These are phyloP conservation scores for Tholera decimalis DNA, from an alignment of 2,888 invertebrate species.

Conservation along the genomic window DNA sequence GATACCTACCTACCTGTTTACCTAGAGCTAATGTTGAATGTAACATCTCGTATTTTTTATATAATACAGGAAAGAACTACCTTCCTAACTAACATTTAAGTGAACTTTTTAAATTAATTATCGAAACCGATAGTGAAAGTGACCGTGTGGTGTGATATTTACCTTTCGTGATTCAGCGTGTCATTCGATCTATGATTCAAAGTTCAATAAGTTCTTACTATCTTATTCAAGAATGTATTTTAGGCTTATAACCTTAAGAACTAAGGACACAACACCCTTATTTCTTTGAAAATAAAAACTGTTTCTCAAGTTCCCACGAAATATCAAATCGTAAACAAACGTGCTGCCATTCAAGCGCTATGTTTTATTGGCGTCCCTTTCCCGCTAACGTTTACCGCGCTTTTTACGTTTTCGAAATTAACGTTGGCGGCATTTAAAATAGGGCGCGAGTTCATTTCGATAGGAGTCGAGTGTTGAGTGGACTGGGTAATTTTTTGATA, in stretches of 20 bases:
- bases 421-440: slow-evolving; percentile 90
- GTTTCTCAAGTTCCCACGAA: slow-evolving; percentile 84
- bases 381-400: slow-evolving; percentile 89
- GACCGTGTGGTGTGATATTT: neutral
- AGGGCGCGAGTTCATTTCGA: slow-evolving; percentile 88
- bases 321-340: slow-evolving; percentile 90
- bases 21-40: too few relatives aligned
- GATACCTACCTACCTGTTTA: too few relatives aligned
- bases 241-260: slow-evolving; percentile 77
- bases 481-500: slow-evolving; percentile 88
- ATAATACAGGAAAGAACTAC: too few relatives aligned
- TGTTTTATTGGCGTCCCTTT: slow-evolving; percentile 91
- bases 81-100: too few relatives aligned
- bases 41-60: too few relatives aligned
- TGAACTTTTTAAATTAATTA: too few relatives aligned
- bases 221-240: slow-evolving; percentile 76
- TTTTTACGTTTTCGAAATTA: slow-evolving; percentile 86
- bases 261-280: slow-evolving; percentile 81
- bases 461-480: slow-evolving; percentile 84
- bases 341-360: slow-evolving; percentile 84
- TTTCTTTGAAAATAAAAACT: slow-evolving; percentile 85
- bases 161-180: neutral
- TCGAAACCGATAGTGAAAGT: too few relatives aligned
- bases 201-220: slow-evolving; percentile 14
- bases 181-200: too few relatives aligned